These are phyloP conservation scores for Corvus hawaiiensis DNA, from an alignment of 2,113 vertebrate genomes.

Conservation along the genomic window DNA sequence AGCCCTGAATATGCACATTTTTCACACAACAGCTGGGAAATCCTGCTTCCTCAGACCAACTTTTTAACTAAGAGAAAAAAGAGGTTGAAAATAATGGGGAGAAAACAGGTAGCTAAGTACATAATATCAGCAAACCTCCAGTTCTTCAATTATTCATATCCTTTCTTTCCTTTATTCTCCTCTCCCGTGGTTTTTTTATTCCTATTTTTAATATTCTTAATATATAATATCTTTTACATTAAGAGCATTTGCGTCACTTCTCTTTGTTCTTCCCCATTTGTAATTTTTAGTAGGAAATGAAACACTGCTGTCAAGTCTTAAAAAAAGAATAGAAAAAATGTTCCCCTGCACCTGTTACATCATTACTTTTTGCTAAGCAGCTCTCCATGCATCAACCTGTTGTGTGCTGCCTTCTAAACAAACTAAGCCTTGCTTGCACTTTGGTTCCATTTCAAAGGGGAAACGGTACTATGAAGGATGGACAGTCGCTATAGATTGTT, in stretches of 20 bases:
- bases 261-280: background rate
- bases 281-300: background rate
- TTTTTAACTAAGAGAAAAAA: conserved; percentile 17
- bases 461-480: background rate
- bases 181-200: background rate
- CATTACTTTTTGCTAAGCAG: background rate
- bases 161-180: background rate
- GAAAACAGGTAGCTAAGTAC: background rate
- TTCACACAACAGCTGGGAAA: background rate
- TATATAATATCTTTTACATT: background rate
- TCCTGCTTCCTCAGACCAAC: background rate
- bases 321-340: background rate
- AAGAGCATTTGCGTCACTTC: background rate
- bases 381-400: background rate
- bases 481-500: background rate
- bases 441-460: background rate
- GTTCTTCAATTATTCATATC: background rate
- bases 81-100: background rate
- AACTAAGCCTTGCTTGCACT: background rate
- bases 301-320: background rate
- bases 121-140: background rate
- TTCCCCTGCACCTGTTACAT: conserved; percentile 31
- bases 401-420: background rate
- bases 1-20: background rate
- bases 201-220: background rate